phyloP scores from a whole-genome alignment of 1,140 invertebrate species.

The Metaphire vulgaris region DNA sequence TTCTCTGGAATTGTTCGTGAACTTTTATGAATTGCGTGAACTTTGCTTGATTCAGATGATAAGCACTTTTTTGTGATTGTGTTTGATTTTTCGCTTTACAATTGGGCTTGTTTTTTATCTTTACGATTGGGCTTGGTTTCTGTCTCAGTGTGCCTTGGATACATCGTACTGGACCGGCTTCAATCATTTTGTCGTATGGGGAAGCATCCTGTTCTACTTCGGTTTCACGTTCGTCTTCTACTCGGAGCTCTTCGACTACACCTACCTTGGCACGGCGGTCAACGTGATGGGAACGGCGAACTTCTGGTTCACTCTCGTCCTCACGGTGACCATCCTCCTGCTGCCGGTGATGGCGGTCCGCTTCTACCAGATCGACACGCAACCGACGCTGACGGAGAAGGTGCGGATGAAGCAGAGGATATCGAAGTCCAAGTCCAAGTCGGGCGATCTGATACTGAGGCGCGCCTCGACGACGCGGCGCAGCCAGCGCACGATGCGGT shows the following conservation, averaged over 20 bases:
- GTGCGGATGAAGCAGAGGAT: slow-evolving; percentile 72
- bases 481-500: slow-evolving; percentile 60
- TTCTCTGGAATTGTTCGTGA: too few relatives aligned
- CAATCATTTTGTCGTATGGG: slow-evolving; percentile 96
- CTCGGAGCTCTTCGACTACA: slow-evolving; percentile 50
- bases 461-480: slow-evolving; percentile 76
- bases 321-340: slow-evolving; percentile 77
- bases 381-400: slow-evolving; percentile 83
- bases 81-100: too few relatives aligned
- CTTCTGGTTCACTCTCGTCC: slow-evolving; percentile 88
- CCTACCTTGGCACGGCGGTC: slow-evolving; percentile 37
- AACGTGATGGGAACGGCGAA: slow-evolving; percentile 60
- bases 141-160: slow-evolving; percentile 81
- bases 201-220: slow-evolving; percentile 91
- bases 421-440: slow-evolving; percentile 57
- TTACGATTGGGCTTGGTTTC: too few relatives aligned
- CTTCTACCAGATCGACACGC: slow-evolving; percentile 47
- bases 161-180: slow-evolving; percentile 97
- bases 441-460: slow-evolving; percentile 66
- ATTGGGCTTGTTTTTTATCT: too few relatives aligned
- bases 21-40: too few relatives aligned
- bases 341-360: slow-evolving; percentile 82
- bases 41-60: too few relatives aligned
- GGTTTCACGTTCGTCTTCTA: slow-evolving; percentile 60
- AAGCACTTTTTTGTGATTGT: too few relatives aligned